These are phyloP conservation scores for Jacana jacana DNA, from an alignment of 2,113 vertebrate genomes.

Conservation along the genomic window DNA sequence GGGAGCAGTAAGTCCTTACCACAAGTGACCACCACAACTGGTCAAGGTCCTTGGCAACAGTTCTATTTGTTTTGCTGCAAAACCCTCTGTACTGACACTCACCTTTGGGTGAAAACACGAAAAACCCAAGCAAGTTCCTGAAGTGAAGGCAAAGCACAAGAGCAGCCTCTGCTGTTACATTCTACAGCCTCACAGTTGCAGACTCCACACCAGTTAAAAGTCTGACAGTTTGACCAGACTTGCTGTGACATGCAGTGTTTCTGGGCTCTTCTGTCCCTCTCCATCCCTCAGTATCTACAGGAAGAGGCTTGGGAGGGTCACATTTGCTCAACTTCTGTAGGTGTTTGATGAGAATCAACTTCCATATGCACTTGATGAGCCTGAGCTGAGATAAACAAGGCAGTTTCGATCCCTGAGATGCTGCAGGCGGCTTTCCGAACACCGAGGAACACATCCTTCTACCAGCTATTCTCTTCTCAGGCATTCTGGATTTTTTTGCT, in stretches of 20 bases:
- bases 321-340: background rate
- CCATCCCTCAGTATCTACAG: background rate
- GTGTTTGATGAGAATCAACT: background rate
- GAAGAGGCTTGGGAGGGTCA: background rate
- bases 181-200: background rate
- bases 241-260: background rate
- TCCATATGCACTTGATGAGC: background rate
- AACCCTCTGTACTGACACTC: background rate
- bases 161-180: background rate
- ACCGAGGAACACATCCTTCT: background rate
- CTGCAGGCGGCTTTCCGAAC: background rate
- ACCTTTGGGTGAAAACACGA: background rate
- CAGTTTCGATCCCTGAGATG: background rate
- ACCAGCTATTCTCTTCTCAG: background rate
- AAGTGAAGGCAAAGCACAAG: background rate
- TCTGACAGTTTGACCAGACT: background rate
- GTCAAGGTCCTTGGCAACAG: background rate
- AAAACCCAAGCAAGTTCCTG: background rate
- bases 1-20: background rate
- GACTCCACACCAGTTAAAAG: background rate
- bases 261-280: background rate
- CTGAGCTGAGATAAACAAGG: background rate
- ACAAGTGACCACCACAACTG: rapidly evolving
- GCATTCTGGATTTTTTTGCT: background rate
- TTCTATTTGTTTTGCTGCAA: background rate